Evolutionary conservation across 2,888 invertebrate species (phyloP).

Genomic region (Agrotis clavis): DNA sequence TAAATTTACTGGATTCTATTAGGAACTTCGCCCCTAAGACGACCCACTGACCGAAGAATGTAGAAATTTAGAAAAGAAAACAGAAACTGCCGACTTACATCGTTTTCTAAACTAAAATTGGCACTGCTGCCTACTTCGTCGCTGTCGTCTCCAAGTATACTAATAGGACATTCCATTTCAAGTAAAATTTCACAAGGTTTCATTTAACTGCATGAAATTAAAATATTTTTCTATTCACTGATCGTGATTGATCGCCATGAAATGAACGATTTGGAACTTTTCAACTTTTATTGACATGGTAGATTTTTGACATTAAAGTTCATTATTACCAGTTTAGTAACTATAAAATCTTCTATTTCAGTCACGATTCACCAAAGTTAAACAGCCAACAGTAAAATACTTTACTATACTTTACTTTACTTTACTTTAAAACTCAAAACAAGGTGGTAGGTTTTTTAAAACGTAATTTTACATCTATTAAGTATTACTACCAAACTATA

Average conservation of each 20-base stretch:
- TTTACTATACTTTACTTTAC: too few species aligned
- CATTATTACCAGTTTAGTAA: not conserved
- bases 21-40: not conserved
- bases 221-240: not conserved
- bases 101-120: slow-evolving; percentile 22
- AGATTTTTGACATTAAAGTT: slow-evolving; percentile 30
- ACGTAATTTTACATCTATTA: too few species aligned
- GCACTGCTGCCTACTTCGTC: slow-evolving; percentile 4
- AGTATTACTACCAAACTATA: too few species aligned
- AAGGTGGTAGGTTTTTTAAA: too few species aligned
- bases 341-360: not conserved
- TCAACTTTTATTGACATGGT: slow-evolving; percentile 50
- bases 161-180: slow-evolving; percentile 32
- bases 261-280: not conserved
- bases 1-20: not conserved
- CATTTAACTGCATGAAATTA: not conserved
- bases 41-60: not conserved
- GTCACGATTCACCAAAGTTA: not conserved
- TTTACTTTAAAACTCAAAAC: too few species aligned
- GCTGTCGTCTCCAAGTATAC: not conserved
- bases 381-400: not conserved
- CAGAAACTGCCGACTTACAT: slow-evolving; percentile 43
- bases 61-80: not conserved
- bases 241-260: slow-evolving; percentile 6
- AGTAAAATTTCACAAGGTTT: slow-evolving; percentile 9